phyloP scores from a whole-genome alignment of 64 coral and sea anemone species.

The Actinia tenebrosa region DNA sequence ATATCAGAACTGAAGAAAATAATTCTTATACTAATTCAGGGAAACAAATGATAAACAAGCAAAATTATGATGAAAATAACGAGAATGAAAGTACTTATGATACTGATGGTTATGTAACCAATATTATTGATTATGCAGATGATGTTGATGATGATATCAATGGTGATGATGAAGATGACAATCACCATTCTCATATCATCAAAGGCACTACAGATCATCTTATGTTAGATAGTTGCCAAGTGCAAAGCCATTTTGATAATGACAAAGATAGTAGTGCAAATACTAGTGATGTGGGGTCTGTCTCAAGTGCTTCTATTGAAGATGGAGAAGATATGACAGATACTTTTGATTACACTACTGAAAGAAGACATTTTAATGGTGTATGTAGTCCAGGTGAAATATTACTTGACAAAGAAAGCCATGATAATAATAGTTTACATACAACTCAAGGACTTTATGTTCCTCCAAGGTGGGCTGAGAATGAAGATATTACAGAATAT shows the following conservation, averaged over 20 bases:
- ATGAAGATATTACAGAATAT: not conserved
- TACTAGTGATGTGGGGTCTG: not conserved
- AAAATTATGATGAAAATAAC: not conserved
- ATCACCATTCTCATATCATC: not conserved
- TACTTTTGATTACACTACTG: not conserved
- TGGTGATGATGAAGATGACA: not conserved
- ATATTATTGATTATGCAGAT: not conserved
- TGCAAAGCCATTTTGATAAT: not conserved
- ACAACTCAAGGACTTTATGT: not conserved
- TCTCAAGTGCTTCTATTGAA: not conserved
- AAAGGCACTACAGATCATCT: not conserved
- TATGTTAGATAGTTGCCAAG: not conserved
- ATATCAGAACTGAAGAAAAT: not conserved
- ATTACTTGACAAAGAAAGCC: not conserved
- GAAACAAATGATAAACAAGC: not conserved
- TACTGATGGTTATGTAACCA: not conserved
- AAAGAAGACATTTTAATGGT: not conserved
- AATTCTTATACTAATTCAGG: not conserved
- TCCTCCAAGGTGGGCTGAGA: not conserved
- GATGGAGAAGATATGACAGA: not conserved
- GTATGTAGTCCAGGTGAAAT: slow-evolving; percentile 10
- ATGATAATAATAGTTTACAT: not conserved
- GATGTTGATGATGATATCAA: not conserved
- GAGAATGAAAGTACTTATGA: not conserved
- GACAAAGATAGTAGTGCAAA: not conserved